Percentiles rank a stretch among this genome's conserved stretches.
phyloP scores from a whole-genome alignment of 2,797 vertebrate genomes.

The Notamacropus eugenii region DNA sequence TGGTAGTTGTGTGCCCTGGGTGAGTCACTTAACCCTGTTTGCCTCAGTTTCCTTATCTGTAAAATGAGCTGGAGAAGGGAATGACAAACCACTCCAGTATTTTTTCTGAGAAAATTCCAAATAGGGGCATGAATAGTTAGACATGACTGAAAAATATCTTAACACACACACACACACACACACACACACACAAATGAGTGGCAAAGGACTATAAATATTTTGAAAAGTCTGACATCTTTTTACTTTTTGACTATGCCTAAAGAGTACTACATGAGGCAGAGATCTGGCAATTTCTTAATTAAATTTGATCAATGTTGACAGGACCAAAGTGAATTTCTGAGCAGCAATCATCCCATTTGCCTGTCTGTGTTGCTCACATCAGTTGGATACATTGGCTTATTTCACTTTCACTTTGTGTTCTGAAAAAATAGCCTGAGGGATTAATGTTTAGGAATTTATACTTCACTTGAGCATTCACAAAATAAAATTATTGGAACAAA shows the following conservation, averaged over 20 bases:
- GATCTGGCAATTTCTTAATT: slow-evolving; percentile 66
- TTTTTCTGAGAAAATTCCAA: too few relatives aligned
- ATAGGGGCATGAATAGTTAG: too few relatives aligned
- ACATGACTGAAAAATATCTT: too few relatives aligned
- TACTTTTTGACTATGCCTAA: slow-evolving; percentile 59
- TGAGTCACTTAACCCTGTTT: too few relatives aligned
- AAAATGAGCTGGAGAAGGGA: too few relatives aligned
- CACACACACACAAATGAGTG: not conserved
- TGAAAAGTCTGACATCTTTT: slow-evolving; percentile 33
- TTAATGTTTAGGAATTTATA: slow-evolving; percentile 22
- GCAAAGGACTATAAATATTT: slow-evolving; percentile 50
- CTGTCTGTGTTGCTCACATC: slow-evolving; percentile 54
- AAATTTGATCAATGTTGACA: slow-evolving; percentile 72
- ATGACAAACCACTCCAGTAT: too few relatives aligned
- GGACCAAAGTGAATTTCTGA: slow-evolving; percentile 56
- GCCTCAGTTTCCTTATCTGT: too few relatives aligned
- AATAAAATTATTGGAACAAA: slow-evolving; percentile 15
- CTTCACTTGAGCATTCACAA: slow-evolving; percentile 30
- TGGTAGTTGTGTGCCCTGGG: too few relatives aligned
- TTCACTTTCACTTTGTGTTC: slow-evolving; percentile 50
- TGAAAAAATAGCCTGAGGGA: slow-evolving; percentile 32
- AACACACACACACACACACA: too few relatives aligned
- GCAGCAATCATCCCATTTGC: slow-evolving; percentile 55
- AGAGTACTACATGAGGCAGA: slow-evolving; percentile 36
- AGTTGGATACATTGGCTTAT: slow-evolving; percentile 60